Evolutionary conservation across 2,797 vertebrate species (phyloP), one percentile per base, ranked within the genome.

Genomic region (Neosalanx taihuensis): DNA sequence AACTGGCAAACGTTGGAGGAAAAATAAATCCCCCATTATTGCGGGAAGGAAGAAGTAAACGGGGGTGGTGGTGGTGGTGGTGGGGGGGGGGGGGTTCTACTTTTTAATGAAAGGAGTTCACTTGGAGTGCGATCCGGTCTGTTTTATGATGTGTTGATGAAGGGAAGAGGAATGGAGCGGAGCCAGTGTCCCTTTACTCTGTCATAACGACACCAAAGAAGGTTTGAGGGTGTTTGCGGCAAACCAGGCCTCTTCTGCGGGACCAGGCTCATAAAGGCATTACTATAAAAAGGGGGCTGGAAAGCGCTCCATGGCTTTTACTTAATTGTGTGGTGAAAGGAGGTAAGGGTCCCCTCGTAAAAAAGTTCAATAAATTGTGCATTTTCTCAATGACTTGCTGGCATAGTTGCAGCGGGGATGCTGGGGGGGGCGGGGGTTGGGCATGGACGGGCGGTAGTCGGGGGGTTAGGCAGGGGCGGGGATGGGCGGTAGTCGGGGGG

Each of bases 211-310:
- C 86, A 85, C 88, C 78, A 83, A 77, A 83, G 86, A 86, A 90
- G 90, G 89, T 86, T 89, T 85, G 76, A 75, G 86, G 89, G 90
- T 92, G 91, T 92, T 91, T 89, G 91, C 80, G 91, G 90, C 73
- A 70, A 73, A 63, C 83, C 83, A 81, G 81, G 84, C 85, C 82
- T 85, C 86, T 86, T 85, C 81, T 86, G 80, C 70, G 83, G 71
- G 82, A 89, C 88, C 88, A 86, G 74, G 84, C 80, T 83, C 89
- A 82, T 89, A 87, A 88, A 88, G 84, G 81, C 88, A 87, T 90
- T 81, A 87, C 89, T 84, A 88, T 90, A 91, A 92, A 91, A 83
- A 84, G 84, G 87, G 90, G 89, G 88, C 83, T 79, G 76, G 72
- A 80, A 26, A 26, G 83, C 83, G 83, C 84, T 86, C 66, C 73